phyloP scores from a whole-genome alignment of 2,888 invertebrate genomes.

The Tuberolachnus salignus region DNA sequence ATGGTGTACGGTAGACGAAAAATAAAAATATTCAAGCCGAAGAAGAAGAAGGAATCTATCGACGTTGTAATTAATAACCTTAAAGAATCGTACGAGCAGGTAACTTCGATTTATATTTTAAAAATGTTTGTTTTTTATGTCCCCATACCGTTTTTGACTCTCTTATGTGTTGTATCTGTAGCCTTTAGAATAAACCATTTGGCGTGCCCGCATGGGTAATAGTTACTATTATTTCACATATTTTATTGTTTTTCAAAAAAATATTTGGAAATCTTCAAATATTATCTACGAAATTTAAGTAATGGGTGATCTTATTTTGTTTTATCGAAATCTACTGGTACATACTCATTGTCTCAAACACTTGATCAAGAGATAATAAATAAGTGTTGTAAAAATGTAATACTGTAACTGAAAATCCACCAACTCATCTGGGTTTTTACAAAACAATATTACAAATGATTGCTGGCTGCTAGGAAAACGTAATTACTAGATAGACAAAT shows the following conservation, averaged over 20 bases:
- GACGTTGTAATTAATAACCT: slow-evolving; percentile 66
- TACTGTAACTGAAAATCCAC: too few relatives aligned
- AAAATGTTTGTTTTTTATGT: neutral
- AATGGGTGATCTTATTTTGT: too few relatives aligned
- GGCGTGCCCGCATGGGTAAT: neutral
- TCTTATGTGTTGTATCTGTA: neutral
- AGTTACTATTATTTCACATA: neutral
- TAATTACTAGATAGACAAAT: too few relatives aligned
- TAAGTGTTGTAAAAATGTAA: too few relatives aligned
- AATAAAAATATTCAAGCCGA: slow-evolving; percentile 64
- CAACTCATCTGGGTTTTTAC: too few relatives aligned
- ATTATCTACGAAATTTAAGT: too few relatives aligned
- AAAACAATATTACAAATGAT: too few relatives aligned
- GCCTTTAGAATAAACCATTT: neutral
- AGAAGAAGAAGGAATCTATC: slow-evolving; percentile 65
- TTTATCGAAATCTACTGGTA: too few relatives aligned
- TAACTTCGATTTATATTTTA: slow-evolving; percentile 59
- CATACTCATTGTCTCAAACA: too few relatives aligned
- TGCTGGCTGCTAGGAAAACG: too few relatives aligned
- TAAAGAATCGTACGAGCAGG: slow-evolving; percentile 65
- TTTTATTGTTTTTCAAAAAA: neutral
- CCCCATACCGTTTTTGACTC: neutral
- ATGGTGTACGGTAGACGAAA: slow-evolving; percentile 60
- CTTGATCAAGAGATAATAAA: too few relatives aligned
- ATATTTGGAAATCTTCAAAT: neutral